These are phyloP conservation scores for Camponotus vicinus DNA, from an alignment of 1,140 invertebrate genomes.

Conservation along the genomic window DNA sequence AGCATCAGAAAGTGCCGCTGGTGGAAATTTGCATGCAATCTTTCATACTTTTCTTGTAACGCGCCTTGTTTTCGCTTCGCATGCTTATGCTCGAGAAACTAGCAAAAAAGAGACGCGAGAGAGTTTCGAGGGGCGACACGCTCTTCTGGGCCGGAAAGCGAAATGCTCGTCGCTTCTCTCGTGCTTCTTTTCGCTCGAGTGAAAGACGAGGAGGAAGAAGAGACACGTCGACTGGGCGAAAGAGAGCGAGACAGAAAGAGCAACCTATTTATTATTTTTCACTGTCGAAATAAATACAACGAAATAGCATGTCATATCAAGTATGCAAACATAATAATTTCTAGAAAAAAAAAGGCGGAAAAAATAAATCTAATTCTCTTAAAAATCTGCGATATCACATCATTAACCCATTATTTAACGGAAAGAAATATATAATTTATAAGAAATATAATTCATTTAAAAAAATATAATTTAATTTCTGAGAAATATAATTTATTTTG, in stretches of 20 bases:
- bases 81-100: conserved; percentile 14
- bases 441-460: not conserved
- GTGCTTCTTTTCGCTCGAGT: conserved; percentile 61
- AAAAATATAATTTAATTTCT: not conserved
- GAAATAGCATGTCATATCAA: not conserved
- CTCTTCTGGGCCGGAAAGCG: conserved; percentile 83
- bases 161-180: conserved; percentile 73
- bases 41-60: conserved; percentile 10
- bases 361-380: not conserved
- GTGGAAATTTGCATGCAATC: conserved; percentile 21
- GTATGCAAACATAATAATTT: not conserved
- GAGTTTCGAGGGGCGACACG: conserved; percentile 78
- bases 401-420: not conserved
- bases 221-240: not conserved
- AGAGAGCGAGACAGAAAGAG: conserved; percentile 7
- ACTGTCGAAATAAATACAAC: not conserved
- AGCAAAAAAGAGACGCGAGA: conserved; percentile 43
- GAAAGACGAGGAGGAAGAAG: conserved; percentile 28
- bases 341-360: not conserved
- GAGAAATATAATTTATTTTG: not conserved
- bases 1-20: not conserved
- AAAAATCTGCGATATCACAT: not conserved
- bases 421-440: not conserved
- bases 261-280: conserved; percentile 35
- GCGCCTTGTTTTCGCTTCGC: conserved; percentile 26